Base-by-base conservation (phyloP, 2,797 vertebrate species). In the Hyperoplus lanceolatus region DNA sequence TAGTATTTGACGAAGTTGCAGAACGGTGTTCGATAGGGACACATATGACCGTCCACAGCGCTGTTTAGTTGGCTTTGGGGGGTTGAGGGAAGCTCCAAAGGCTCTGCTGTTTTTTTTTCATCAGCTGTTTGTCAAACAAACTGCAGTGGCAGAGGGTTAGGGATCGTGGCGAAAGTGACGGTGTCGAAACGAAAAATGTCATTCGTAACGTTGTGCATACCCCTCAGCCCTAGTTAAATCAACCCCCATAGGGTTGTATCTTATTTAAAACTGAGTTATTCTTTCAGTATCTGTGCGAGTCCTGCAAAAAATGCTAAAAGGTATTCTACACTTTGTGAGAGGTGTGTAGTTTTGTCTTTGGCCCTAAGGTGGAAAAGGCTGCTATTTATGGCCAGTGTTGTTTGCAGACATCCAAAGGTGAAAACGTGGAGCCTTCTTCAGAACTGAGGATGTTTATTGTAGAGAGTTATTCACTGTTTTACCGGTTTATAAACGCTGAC, bases 71-170 rank as follows among this genome's bases (percentile, higher is more conserved):
- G 73, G 9, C 70, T 49, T 41, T 58, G 72, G 83, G 79, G 72
- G 60, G 76, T 29, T 29, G 29, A 79, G 75, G 65, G 53, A 0
- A 61, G 63, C 60, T 63, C 50, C 45, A 65, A 59, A 5, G 16
- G 86, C 82, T 83, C 75, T 63, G 79, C 77, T 75, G 9, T 88
- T 86, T 90, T 80, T 81, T 91, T 80, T 81, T 91, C 90, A 92
- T 94, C 95, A 95, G 95, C 94, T 95, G 93, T 94, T 92, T 95
- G 95, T 94, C 92, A 95, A 94, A 92, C 68, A 15, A 81, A 87
- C 93, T 92, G 90, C 90, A 85, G 92, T 85, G 70, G 74, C 77
- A 81, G 79, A 81, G 86, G 29, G 75, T 91, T 91, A 92, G 92
- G 93, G 88, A 92, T 73, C 82, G 53, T 50, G 54, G 77, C 9